A percentile compares a stretch with the other conserved stretches of the same genome.
Evolutionary conservation across 2,888 invertebrate species (phyloP).

Genomic region (Drosophila neotestacea): DNA sequence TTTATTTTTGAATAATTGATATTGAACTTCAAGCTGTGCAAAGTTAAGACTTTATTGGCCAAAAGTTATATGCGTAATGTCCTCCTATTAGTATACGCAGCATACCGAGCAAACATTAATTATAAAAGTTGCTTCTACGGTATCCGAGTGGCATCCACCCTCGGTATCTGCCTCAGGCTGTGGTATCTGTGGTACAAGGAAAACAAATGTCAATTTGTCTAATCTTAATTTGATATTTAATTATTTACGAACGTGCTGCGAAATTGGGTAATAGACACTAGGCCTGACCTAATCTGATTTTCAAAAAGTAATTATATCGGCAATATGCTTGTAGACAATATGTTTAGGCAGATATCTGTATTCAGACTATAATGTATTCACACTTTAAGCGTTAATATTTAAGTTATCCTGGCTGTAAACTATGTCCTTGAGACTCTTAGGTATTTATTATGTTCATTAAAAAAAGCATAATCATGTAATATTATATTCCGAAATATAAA

Average conservation of each 20-base stretch:
- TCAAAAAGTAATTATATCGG: neutral
- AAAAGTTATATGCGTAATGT: neutral
- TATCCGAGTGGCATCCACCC: slow-evolving; percentile 6
- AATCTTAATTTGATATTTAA: slow-evolving; percentile 15
- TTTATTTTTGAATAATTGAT: no score
- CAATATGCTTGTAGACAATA: no score
- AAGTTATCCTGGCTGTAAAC: no score
- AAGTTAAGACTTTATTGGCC: neutral
- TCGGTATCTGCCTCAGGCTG: slow-evolving; percentile 7
- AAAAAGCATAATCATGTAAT: no score
- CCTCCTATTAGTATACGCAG: neutral
- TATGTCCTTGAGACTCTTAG: no score
- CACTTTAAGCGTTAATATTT: neutral
- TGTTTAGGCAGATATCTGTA: neutral
- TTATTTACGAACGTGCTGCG: slow-evolving; percentile 18
- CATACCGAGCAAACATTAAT: slow-evolving; percentile 12
- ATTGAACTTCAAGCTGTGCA: neutral
- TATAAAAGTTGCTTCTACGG: slow-evolving; percentile 10
- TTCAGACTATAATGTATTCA: neutral
- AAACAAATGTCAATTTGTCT: slow-evolving; percentile 17
- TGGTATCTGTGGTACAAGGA: slow-evolving; percentile 6
- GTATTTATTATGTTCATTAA: no score
- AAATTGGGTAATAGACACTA: slow-evolving; percentile 9
- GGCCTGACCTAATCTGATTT: slow-evolving; percentile 1
- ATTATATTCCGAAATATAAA: no score